These are phyloP conservation scores for Oreochromis spilurus DNA, from an alignment of 2,113 vertebrate genomes.

Conservation along the genomic window DNA sequence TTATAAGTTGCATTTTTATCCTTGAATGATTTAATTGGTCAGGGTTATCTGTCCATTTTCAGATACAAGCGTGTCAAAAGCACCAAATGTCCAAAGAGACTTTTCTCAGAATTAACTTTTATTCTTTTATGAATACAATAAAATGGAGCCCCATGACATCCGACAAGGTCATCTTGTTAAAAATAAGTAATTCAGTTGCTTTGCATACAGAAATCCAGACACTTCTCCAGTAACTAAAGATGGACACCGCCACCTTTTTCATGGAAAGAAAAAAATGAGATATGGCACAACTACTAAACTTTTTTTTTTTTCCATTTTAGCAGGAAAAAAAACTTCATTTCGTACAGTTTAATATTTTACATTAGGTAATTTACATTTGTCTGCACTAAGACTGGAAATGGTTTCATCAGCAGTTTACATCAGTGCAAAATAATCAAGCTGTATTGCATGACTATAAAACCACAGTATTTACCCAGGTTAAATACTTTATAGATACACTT, in stretches of 20 bases:
- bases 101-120: background rate
- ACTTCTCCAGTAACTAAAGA: background rate
- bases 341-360: background rate
- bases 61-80: background rate
- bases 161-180: background rate
- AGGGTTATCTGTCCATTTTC: background rate
- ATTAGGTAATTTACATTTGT: background rate
- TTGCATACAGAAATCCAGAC: background rate
- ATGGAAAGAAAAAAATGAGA: background rate
- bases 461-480: background rate
- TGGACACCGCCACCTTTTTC: fast-evolving
- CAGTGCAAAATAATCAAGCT: background rate
- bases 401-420: background rate
- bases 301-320: background rate
- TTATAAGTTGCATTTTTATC: background rate
- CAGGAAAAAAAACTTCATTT: background rate
- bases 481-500: background rate
- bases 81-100: background rate
- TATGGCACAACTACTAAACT: background rate
- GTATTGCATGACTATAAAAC: background rate
- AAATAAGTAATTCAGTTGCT: background rate
- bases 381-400: background rate
- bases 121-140: background rate
- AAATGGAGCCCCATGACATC: background rate
- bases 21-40: background rate